Evolutionary conservation across 2,113 vertebrate genomes (phyloP).

Genomic region (Colaptes auratus): DNA sequence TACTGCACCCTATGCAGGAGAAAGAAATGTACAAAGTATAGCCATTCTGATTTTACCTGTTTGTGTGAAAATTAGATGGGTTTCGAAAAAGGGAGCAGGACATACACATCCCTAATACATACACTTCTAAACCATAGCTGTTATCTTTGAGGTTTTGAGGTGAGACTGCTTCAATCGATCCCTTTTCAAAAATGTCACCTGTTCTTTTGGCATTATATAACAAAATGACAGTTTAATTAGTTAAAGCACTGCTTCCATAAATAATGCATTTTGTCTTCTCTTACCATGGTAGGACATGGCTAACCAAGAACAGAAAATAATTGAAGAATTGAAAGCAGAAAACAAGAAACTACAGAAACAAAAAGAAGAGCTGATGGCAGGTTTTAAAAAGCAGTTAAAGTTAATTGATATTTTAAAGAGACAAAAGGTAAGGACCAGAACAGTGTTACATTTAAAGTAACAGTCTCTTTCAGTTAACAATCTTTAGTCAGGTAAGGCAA

Average conservation of each 20-base stretch:
- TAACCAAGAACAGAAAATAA: conserved; percentile 85
- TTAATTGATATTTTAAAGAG: conserved; percentile 95
- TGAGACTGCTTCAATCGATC: neutral
- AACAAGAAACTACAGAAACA: conserved; percentile 94
- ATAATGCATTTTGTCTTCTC: neutral
- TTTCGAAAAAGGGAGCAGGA: neutral
- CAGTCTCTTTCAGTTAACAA: neutral
- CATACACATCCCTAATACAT: neutral
- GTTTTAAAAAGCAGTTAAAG: conserved; percentile 94
- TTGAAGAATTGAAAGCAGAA: conserved; percentile 87
- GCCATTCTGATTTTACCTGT: neutral
- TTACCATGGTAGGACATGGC: conserved; percentile 78
- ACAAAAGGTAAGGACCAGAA: conserved; percentile 84
- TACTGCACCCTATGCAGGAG: neutral
- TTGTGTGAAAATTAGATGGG: neutral
- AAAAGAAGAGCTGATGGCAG: conserved; percentile 89
- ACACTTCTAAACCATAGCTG: neutral
- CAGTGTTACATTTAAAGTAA: neutral
- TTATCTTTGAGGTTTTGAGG: neutral
- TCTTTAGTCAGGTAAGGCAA: neutral
- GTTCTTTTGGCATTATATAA: neutral
- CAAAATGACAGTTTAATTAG: neutral
- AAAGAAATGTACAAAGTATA: neutral
- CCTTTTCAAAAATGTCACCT: neutral
- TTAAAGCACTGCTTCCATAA: neutral